A percentile compares a stretch with the other conserved stretches of the same genome.
phyloP scores from a whole-genome alignment of 2,888 invertebrate species.

The Bombylius major region DNA sequence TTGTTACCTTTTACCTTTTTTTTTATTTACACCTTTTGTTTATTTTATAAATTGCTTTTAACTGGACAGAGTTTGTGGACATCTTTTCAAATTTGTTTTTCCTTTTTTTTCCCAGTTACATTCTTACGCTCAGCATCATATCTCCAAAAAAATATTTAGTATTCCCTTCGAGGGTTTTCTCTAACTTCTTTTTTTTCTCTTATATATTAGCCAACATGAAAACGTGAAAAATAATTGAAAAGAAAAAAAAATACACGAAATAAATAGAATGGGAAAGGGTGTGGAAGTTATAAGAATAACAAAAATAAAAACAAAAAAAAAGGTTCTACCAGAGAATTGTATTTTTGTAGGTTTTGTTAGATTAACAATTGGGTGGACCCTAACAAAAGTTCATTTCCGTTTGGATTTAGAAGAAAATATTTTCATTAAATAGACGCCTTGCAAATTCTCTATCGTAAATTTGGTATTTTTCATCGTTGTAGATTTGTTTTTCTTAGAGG shows the following conservation, averaged over 20 bases:
- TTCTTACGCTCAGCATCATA: too few relatives aligned
- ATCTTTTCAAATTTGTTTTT: background rate
- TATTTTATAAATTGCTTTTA: slow-evolving; percentile 7
- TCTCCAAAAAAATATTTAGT: too few relatives aligned
- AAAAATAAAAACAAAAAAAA: too few relatives aligned
- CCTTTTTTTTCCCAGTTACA: background rate
- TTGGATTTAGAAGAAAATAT: slow-evolving; percentile 7
- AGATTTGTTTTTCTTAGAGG: background rate
- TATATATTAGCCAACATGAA: too few relatives aligned
- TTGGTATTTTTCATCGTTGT: background rate
- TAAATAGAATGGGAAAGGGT: too few relatives aligned
- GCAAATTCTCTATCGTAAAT: background rate
- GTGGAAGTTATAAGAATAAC: too few relatives aligned
- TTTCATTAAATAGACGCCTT: slow-evolving; percentile 8
- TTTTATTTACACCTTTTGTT: slow-evolving; percentile 6
- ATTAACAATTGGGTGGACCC: slow-evolving; percentile 5
- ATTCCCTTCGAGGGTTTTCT: too few relatives aligned
- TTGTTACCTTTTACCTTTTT: background rate
- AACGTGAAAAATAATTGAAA: too few relatives aligned
- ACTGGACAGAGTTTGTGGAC: background rate
- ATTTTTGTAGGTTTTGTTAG: background rate
- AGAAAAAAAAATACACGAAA: too few relatives aligned
- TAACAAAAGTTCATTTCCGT: slow-evolving; percentile 8
- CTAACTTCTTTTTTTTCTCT: too few relatives aligned
- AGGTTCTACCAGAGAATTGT: too few relatives aligned